These are phyloP conservation scores for Microchrysa polita DNA, from an alignment of 2,888 invertebrate genomes.

Conservation along the genomic window DNA sequence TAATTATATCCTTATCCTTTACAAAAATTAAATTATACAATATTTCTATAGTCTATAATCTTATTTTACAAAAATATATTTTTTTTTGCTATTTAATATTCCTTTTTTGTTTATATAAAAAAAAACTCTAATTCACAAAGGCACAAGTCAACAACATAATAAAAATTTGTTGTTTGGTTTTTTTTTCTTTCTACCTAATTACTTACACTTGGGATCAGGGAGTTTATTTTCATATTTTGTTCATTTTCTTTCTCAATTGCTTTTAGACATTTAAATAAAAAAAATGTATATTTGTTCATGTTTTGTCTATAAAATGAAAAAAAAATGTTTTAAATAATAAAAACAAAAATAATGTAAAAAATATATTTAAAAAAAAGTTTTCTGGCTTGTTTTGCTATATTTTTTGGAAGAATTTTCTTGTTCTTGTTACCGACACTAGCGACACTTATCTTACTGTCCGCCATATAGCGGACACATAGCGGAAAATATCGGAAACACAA, in stretches of 20 bases:
- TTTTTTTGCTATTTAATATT: background rate
- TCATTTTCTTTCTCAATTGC: conserved; percentile 41
- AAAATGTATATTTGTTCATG: background rate
- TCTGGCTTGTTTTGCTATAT: conserved; percentile 27
- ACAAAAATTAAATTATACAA: conserved; percentile 6
- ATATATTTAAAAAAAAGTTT: conserved; percentile 33
- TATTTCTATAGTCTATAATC: background rate
- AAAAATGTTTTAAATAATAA: background rate
- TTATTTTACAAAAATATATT: conserved; percentile 12
- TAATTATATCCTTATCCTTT: background rate
- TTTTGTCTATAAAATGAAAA: conserved; percentile 23
- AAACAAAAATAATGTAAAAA: background rate
- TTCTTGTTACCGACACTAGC: no score
- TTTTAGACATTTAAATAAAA: conserved; percentile 40
- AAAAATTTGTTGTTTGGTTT: conserved; percentile 50
- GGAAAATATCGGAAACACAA: no score
- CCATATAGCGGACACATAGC: no score
- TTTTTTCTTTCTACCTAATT: no score
- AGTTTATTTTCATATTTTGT: no score
- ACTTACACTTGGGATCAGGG: no score
- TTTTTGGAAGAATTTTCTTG: no score
- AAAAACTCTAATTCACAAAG: conserved; percentile 56
- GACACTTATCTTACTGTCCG: no score
- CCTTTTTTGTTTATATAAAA: background rate
- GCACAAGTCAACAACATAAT: conserved; percentile 65